Base-by-base conservation (phyloP, 2,797 vertebrate species). In the Tragopan temminckii region DNA sequence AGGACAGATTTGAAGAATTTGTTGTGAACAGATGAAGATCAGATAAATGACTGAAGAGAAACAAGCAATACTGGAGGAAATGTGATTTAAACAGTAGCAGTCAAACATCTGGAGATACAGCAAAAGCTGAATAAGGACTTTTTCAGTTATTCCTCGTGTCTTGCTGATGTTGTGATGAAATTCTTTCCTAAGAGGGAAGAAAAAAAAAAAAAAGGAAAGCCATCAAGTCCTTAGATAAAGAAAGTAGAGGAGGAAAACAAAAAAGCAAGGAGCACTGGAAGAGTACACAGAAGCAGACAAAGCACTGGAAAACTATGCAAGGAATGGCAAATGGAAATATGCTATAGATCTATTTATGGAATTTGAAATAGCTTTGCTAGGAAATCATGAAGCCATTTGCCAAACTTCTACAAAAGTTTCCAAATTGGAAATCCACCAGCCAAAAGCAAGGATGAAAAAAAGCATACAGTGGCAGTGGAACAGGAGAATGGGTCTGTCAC, bases 371-470 rank as follows among this genome's bases (percentile, higher is more conserved):
- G 63, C 42, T 79, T 86, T 29, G 52, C 89, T 89, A 68, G 87
- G 90, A 94, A 90, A 93, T 81, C 18, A 40, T 63, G 74, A 79
- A 95, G 63, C 68, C 35, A 45, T 87, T 86, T 91, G 75, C 92
- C 90, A 90, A 23, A 91, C 43, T 90, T 79, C 52, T 57, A 12
- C 33, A 70, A n/a, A 88, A 87, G 57, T 80, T 96, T 94, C 90
- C 92, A 94, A 48, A 87, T 23, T 94, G 90, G 75, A 93, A 81
- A 19, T 59, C 38, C 29, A 81, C 48, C 61, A 85, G 38, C 69
- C 59, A 67, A 72, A 81, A 79, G 78, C 55, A 81, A 86, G 68
- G 48, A 89, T 92, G 92, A 93, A 94, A 94, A 96, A 94, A 63
- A 84, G 40, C 61, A 94, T 95, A 71, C n/a, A 66, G 74, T 70